Conservation (phyloP, 2,113 vertebrate genomes). For the Cephalopterus ornatus region DNA sequence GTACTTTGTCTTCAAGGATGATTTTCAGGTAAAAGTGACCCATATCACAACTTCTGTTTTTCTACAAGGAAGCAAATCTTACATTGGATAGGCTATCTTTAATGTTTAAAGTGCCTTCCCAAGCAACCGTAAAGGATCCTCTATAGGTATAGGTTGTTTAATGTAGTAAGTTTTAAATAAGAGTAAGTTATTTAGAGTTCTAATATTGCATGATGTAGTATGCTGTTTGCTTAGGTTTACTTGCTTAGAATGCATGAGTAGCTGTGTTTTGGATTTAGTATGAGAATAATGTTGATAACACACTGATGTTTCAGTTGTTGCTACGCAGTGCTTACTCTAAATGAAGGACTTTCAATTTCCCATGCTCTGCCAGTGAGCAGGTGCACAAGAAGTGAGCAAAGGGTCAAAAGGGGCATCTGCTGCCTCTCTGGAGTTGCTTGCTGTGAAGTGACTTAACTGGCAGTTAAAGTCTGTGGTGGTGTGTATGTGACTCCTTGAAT, state of each 20-base stretch:
- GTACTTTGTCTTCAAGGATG: neutral
- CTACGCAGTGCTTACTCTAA: neutral
- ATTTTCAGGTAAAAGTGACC: neutral
- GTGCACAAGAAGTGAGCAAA: neutral
- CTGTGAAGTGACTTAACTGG: neutral
- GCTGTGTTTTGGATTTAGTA: neutral
- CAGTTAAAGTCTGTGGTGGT: neutral
- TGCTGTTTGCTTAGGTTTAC: neutral
- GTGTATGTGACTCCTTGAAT: neutral
- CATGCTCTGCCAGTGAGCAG: neutral
- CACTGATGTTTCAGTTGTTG: neutral
- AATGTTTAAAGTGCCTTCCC: neutral
- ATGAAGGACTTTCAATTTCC: neutral
- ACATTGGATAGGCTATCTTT: neutral
- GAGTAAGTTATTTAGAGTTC: neutral
- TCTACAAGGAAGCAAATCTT: neutral
- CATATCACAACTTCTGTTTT: neutral
- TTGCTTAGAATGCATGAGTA: neutral
- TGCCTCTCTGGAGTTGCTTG: neutral
- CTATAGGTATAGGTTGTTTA: neutral
- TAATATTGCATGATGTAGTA: rapidly evolving
- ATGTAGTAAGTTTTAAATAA: neutral
- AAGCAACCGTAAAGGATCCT: neutral
- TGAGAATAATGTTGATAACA: neutral
- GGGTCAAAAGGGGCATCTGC: neutral